Percentiles rank a stretch among this genome's conserved stretches.
These are phyloP conservation scores for Drosophila insularis DNA, from an alignment of 1,140 invertebrate genomes.

Conservation along the genomic window DNA sequence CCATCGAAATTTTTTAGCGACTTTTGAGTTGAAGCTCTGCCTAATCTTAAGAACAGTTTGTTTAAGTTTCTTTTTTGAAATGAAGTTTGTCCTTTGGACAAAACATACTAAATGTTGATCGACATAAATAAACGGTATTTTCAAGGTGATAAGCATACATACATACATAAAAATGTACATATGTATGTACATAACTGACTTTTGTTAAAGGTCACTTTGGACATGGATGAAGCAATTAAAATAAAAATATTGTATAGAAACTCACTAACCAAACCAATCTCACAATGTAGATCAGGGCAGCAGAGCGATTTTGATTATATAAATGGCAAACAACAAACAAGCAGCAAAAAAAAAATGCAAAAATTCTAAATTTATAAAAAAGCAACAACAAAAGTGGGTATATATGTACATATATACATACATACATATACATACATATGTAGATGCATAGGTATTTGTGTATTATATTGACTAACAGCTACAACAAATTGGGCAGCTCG, in stretches of 20 bases:
- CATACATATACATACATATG: constrained; percentile 22
- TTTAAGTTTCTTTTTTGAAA: too few species aligned
- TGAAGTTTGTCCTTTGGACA: too few species aligned
- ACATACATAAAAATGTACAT: too few species aligned
- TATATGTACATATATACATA: constrained; percentile 17
- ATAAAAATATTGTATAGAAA: constrained; percentile 16
- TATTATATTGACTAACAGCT: constrained; percentile 71
- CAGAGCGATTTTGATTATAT: constrained; percentile 43
- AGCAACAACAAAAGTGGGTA: constrained; percentile 50
- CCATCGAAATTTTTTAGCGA: too few species aligned
- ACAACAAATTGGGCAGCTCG: constrained; percentile 76
- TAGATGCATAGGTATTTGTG: constrained; percentile 26
- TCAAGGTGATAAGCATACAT: background rate
- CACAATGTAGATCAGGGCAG: constrained; percentile 29
- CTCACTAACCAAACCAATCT: constrained; percentile 15
- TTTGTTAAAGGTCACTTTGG: constrained; percentile 8
- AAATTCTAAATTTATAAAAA: constrained; percentile 59
- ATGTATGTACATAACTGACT: background rate
- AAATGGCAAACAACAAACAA: constrained; percentile 33
- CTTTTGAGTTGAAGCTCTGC: too few species aligned
- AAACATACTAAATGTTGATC: background rate
- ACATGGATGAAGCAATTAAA: constrained; percentile 13
- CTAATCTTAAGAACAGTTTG: too few species aligned
- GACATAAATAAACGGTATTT: background rate
- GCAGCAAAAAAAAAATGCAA: constrained; percentile 35